Evolutionary conservation across 1,140 invertebrate genomes (phyloP).

Genomic region (Bombus turneri): DNA sequence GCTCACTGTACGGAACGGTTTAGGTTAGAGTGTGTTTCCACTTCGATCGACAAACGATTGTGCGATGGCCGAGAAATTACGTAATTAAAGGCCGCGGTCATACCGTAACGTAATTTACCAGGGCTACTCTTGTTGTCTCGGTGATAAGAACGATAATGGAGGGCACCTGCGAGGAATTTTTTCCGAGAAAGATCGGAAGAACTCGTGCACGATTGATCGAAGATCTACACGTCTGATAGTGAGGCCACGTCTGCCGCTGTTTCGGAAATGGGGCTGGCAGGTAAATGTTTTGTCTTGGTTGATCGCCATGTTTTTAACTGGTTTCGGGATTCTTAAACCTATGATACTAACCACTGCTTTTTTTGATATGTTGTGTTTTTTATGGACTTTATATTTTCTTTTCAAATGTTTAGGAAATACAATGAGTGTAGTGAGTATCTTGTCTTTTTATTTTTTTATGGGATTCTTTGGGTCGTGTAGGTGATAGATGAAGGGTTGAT

Average conservation of each 20-base stretch:
- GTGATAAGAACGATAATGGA: constrained; percentile 37
- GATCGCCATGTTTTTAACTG: background rate
- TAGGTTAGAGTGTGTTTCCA: background rate
- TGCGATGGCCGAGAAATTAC: constrained; percentile 20
- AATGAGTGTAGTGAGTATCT: too few species aligned
- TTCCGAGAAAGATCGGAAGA: background rate
- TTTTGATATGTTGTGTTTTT: background rate
- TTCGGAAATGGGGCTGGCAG: constrained; percentile 36
- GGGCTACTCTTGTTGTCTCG: background rate
- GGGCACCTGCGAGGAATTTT: constrained; percentile 2
- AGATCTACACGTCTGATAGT: background rate
- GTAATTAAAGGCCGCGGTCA: constrained; percentile 27
- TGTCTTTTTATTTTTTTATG: too few species aligned
- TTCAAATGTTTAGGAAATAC: too few species aligned
- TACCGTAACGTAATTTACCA: constrained; percentile 11
- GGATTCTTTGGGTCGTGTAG: too few species aligned
- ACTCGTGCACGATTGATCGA: background rate
- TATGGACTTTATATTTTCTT: background rate
- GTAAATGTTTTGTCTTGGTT: background rate
- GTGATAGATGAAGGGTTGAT: too few species aligned
- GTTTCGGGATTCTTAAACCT: too few species aligned
- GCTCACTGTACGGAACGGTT: background rate
- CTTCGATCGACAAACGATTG: background rate
- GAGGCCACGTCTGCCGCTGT: too few species aligned
- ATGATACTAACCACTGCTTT: too few species aligned